Evolutionary conservation across 2,797 vertebrate species (phyloP), one percentile per base, ranked within the genome.

Genomic region (Percopsis omiscomaycus): DNA sequence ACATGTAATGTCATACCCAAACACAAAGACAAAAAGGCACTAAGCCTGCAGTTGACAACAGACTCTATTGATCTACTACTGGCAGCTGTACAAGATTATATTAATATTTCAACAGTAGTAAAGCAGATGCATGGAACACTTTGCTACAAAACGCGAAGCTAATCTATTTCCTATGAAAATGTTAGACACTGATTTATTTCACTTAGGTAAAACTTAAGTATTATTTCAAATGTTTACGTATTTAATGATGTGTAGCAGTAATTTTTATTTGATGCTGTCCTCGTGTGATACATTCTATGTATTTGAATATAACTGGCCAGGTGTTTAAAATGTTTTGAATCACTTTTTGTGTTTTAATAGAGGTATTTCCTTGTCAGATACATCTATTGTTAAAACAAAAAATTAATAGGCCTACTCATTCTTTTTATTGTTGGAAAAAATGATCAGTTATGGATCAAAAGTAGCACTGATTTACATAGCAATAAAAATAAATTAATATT

Each of bases 71-170:
- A 89, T 73, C 67, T 55, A 50, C 56, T 11, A n/a, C 73, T 78
- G 81, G 80, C 82, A 68, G 32, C 64, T 63, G 67, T 82, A 83
- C 83, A 87, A 75, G 73, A 64, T 81, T 71, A 62, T 59, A 86
- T 89, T 57, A 90, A 90, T 91, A 88, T 86, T 92, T 91, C 66
- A 92, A 6, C 73, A 87, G 80, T 57, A 22, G 74, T 78, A 51
- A 83, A 77, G 71, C 77, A 82, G 69, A 86, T 75, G 60, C 68
- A 84, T 68, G 55, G 73, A 74, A 56, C 22, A 8, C 61, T 71
- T 67, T 55, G 27, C 57, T 64, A 28, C 74, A 59, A 69, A 79
- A 80, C 61, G 68, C 44, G 56, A 76, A 37, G 65, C 37, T 57
- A 2, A 3, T 64, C 52, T 53, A 14, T 66, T 61, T 61, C 69